Conservation (phyloP, 2,888 invertebrate species). For the Cryptus viduatorius region DNA sequence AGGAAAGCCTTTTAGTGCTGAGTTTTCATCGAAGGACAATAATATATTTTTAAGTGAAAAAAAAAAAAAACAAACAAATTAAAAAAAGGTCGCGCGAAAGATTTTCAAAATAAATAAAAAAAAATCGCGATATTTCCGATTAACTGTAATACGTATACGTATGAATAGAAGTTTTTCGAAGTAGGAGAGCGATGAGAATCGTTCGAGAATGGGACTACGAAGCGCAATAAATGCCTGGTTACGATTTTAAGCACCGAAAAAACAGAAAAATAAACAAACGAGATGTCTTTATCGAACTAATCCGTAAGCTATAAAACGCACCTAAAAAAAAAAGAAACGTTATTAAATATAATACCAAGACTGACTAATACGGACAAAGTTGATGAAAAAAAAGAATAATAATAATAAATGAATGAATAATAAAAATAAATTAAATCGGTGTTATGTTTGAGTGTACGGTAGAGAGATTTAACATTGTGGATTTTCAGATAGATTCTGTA, state of each 20-base stretch:
- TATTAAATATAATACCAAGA: slow-evolving; percentile 71
- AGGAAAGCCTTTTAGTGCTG: slow-evolving; percentile 79
- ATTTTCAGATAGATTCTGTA: slow-evolving; percentile 81
- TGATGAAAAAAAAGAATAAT: slow-evolving; percentile 65
- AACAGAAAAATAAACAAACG: slow-evolving; percentile 14
- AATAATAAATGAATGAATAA: slow-evolving; percentile 64
- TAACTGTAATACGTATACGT: slow-evolving; percentile 29
- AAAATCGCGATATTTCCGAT: slow-evolving; percentile 32
- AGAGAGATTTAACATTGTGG: slow-evolving; percentile 83
- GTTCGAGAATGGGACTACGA: slow-evolving; percentile 13
- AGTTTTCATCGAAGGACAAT: slow-evolving; percentile 85
- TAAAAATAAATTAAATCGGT: slow-evolving; percentile 78
- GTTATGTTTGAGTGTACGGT: slow-evolving; percentile 84
- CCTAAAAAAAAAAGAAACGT: slow-evolving; percentile 50
- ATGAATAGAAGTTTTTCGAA: slow-evolving; percentile 46
- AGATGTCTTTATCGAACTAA: slow-evolving; percentile 47
- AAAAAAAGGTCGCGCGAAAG: slow-evolving; percentile 49
- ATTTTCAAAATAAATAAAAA: slow-evolving; percentile 64
- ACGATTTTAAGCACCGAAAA: slow-evolving; percentile 25
- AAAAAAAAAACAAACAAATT: too few species aligned
- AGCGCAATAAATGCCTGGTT: slow-evolving; percentile 18
- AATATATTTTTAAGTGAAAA: slow-evolving; percentile 84
- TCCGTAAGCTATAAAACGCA: slow-evolving; percentile 61
- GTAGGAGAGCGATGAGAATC: slow-evolving; percentile 23
- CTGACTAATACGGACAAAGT: slow-evolving; percentile 71